Base-by-base conservation (phyloP, 2,888 invertebrate genomes). In the Copidosoma aretas region DNA sequence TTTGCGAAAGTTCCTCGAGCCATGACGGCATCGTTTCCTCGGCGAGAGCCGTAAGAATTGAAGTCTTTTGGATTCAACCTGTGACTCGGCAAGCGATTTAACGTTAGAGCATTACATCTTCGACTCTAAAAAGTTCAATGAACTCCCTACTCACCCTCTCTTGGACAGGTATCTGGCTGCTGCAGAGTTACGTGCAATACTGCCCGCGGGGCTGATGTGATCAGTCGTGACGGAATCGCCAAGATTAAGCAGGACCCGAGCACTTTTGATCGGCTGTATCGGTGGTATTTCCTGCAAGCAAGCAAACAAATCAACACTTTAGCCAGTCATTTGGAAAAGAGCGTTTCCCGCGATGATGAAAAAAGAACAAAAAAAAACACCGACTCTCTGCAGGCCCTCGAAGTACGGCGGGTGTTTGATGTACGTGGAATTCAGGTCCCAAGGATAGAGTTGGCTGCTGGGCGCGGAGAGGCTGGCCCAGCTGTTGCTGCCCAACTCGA, bases 191-290 rank as follows among this genome's bases (percentile, higher is more conserved):
- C 97, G 87, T 0, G 98, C 95, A 78, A 99, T 99, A 68, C 97
- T 95, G 5, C 98, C 98, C 22, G 98, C 98, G 0, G 98, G 98
- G 1, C 97, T 97, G 73, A 99, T 99, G 84, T 98, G 98, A 86
- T 99, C 98, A 0, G 98, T 98, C 39, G 98, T 99, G 10, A 99
- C 97, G 0, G 97, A 98, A 84, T 99, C 98, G 0, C 96, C 96
- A 71, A 99, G 87, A 78, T 93, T 90, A 0, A 98, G 86, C 25
- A 99, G 86, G 51, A 93, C 95, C 54, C 92, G 88, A 0, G 97
- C 97, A 71, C 90, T 87, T 32, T 85, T 83, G 32, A 98, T 89
- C 14, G 89, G 84, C 69, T 86, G 84, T 0, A 87, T 82, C 1
- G 84, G 77, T 0, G 92, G 91, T 53, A 94, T 81, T 1, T 90